Evolutionary conservation across 2,888 invertebrate species (phyloP).

Genomic region (Papilio demoleus): DNA sequence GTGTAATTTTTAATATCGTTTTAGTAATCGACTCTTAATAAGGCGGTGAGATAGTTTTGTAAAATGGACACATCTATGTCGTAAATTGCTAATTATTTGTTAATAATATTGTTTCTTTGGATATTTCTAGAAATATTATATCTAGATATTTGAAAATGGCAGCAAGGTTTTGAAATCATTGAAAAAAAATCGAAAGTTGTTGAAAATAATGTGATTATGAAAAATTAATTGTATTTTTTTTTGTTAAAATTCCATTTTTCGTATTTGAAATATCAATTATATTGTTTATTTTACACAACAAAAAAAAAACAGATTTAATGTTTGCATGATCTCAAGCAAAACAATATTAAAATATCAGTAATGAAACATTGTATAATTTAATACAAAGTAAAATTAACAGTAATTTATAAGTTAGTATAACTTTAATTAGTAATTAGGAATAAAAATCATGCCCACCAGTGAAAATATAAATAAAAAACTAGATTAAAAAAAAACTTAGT

Average conservation of each 20-base stretch:
- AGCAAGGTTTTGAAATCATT: neutral
- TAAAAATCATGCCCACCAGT: slow-evolving; percentile 10
- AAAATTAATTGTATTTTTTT: too few species aligned
- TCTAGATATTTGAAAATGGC: neutral
- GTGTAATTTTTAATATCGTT: too few species aligned
- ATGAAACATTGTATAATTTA: neutral
- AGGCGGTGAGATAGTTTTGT: too few species aligned
- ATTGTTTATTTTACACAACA: neutral
- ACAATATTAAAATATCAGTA: neutral
- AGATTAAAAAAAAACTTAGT: too few species aligned
- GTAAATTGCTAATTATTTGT: neutral
- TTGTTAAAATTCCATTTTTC: neutral
- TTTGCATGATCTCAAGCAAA: neutral
- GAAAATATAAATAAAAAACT: neutral
- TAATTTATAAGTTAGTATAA: neutral
- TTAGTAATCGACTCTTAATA: too few species aligned
- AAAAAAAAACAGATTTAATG: neutral
- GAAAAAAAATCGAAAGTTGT: neutral
- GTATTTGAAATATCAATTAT: neutral
- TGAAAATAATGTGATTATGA: neutral
- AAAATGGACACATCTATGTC: too few species aligned
- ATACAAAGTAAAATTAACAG: neutral
- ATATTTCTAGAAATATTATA: neutral
- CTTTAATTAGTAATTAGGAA: neutral
- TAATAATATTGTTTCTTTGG: neutral